Evolutionary conservation across 2,113 vertebrate species (phyloP).

Genomic region (Cyanocitta stelleri): DNA sequence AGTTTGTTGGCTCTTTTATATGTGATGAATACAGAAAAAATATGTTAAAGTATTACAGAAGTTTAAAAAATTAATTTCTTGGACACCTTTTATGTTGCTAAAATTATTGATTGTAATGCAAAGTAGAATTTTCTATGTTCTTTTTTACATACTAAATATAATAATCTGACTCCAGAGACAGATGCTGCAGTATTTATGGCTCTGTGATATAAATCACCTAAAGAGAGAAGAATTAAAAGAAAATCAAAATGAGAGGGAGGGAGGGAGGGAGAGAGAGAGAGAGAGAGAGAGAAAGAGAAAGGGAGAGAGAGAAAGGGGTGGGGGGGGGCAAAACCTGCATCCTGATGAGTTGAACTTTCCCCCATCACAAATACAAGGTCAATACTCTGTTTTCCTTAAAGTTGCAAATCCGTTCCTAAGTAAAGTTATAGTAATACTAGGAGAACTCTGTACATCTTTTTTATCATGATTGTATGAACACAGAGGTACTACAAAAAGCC

Average conservation of each 20-base stretch:
- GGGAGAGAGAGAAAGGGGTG: no score
- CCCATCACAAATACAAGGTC: neutral
- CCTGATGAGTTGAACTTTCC: neutral
- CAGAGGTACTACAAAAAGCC: neutral
- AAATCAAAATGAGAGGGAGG: neutral
- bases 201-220: neutral
- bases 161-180: neutral
- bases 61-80: neutral
- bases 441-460: neutral
- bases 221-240: neutral
- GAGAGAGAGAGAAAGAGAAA: neutral
- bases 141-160: neutral
- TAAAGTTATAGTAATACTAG: neutral
- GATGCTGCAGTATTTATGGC: neutral
- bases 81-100: neutral
- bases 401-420: neutral
- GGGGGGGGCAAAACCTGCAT: neutral
- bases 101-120: neutral
- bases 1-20: neutral
- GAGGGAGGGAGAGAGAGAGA: neutral
- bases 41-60: neutral
- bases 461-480: neutral
- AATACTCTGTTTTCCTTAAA: neutral
- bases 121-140: neutral
- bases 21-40: neutral